Evolutionary conservation across 64 coral and sea anemone genomes (phyloP).

Genomic region (Montipora efflorescens): DNA sequence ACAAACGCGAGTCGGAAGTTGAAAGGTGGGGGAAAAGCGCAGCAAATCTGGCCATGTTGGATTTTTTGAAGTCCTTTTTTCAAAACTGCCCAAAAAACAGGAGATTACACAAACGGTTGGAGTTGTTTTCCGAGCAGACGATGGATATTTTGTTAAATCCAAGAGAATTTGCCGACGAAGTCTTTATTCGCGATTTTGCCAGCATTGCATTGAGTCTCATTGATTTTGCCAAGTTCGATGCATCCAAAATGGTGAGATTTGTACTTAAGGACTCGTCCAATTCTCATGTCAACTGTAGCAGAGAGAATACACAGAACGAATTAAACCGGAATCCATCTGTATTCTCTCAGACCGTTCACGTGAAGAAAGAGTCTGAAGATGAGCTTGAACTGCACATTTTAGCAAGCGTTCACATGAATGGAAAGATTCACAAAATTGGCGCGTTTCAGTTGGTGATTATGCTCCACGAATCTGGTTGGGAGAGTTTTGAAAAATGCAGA

Average conservation of each 20-base stretch:
- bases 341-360: not conserved
- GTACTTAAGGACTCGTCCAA: not conserved
- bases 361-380: not conserved
- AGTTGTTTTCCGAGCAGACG: not conserved
- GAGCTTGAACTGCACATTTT: not conserved
- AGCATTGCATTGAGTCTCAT: not conserved
- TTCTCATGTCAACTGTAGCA: not conserved
- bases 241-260: conserved; percentile 27
- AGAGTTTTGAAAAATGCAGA: not conserved
- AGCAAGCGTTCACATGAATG: not conserved
- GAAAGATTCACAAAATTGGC: not conserved
- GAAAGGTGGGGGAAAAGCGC: not conserved
- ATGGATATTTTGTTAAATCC: not conserved
- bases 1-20: not conserved
- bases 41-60: conserved; percentile 6
- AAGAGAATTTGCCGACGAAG: not conserved
- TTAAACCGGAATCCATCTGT: not conserved
- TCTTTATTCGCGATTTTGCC: not conserved
- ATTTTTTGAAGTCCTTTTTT: not conserved
- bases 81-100: not conserved
- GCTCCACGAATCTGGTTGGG: not conserved
- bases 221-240: conserved; percentile 4
- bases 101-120: conserved; percentile 1
- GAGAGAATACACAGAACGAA: not conserved
- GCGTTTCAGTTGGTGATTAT: not conserved